Base-by-base conservation (phyloP, 2,113 vertebrate species). In the Arenaria interpres region DNA sequence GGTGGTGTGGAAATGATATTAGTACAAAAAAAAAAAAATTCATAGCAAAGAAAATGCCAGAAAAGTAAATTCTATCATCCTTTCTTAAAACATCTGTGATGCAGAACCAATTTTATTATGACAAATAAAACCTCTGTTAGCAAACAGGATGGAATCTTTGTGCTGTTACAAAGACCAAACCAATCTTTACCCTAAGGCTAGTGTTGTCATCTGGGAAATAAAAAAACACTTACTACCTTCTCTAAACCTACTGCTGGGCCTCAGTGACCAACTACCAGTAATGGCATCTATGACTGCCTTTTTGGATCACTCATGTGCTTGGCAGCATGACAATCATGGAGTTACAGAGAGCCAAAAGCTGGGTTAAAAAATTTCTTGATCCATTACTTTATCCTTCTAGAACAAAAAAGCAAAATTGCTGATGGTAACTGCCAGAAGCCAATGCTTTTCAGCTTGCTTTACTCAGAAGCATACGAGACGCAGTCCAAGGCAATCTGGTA, bases 121-220 rank as follows among this genome's bases (percentile, higher is more conserved):
- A 75, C 82, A 83, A 96, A 78, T 79, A 63, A 89, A 82, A 79
- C 45, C n/a, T 88, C 86, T 85, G 80, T 72, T 78, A 88, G 57
- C 27, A 82, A 93, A 76, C n/a, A 80, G 41, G 59, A 82, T 32
- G 43, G 48, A 91, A 53, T n/a, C 28, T 57, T 67, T 91, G 69
- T n/a, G 28, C 43, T 22, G 7, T 85, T 89, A 66, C 11, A 35
- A 85, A 79, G 45, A 68, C 35, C 9, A 72, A 75, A 57, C 18
- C 45, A 93, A 62, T 46, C 45, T 88, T 94, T 89, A 89, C 43
- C 87, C 80, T 79, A 66, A 79, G 77, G 89, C 48, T 82, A 72
- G 14, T 64, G 39, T 85, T 67, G 88, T 79, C 62, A 94, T 75
- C 57, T 53, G 37, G 25, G 67, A 93, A 80, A 88, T 64, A 73